A percentile compares a stretch with the other conserved stretches of the same genome.
Conservation (phyloP, 2,888 invertebrate genomes). For the Hydraecia micacea region DNA sequence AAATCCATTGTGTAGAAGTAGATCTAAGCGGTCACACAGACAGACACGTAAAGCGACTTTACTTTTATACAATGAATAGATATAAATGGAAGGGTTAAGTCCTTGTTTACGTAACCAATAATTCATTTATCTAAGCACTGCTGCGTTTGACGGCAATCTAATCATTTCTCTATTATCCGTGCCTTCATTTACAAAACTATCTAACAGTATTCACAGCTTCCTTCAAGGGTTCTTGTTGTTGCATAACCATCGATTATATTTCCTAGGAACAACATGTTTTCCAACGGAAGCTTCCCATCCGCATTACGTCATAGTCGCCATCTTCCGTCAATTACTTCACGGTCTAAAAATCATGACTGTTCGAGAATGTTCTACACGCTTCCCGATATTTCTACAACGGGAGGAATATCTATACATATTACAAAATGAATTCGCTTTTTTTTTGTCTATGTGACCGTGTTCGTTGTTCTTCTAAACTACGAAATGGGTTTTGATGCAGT, state of each 20-base stretch:
- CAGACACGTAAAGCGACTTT: not conserved
- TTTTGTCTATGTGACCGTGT: no score
- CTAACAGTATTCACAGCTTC: not conserved
- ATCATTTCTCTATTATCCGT: not conserved
- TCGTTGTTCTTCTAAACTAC: no score
- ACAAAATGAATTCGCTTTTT: no score
- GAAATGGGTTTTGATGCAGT: not conserved
- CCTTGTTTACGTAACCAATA: not conserved
- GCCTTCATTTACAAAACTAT: constrained; percentile 4
- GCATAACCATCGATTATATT: constrained; percentile 2
- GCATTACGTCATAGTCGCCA: constrained; percentile 34
- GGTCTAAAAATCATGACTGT: constrained; percentile 35
- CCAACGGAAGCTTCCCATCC: not conserved
- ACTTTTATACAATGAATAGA: not conserved
- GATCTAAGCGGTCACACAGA: no score
- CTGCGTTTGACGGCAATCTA: constrained; percentile 4
- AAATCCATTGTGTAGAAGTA: not conserved
- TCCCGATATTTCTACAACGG: constrained; percentile 19
- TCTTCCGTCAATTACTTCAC: constrained; percentile 43
- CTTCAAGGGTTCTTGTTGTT: not conserved
- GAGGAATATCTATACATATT: not conserved
- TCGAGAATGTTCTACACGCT: constrained; percentile 22
- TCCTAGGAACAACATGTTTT: constrained; percentile 2
- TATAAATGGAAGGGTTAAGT: not conserved
- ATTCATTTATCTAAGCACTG: not conserved